These are phyloP conservation scores for Petroica traversi DNA, from an alignment of 2,113 vertebrate genomes.

Conservation along the genomic window DNA sequence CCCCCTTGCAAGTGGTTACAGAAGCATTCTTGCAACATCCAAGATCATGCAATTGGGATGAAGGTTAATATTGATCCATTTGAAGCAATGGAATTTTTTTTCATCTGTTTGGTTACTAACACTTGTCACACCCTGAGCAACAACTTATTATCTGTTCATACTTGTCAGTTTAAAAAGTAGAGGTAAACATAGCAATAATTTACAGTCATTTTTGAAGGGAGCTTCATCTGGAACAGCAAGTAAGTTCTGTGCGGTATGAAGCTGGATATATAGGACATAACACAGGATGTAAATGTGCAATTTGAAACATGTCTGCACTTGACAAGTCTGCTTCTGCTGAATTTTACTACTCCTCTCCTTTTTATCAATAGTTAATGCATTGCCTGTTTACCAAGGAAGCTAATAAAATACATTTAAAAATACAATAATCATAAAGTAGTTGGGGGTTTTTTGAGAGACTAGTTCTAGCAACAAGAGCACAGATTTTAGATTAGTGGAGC, in stretches of 20 bases:
- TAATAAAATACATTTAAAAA: constrained; percentile 49
- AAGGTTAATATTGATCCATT: background rate
- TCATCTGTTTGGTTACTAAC: background rate
- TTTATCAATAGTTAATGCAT: constrained; percentile 24
- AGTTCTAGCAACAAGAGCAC: background rate
- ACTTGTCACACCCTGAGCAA: background rate
- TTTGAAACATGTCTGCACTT: background rate
- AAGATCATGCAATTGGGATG: background rate
- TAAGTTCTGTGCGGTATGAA: background rate
- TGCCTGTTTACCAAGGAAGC: background rate
- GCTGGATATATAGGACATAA: background rate
- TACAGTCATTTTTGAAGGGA: background rate
- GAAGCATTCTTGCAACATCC: background rate
- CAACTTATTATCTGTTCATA: background rate
- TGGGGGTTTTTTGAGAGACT: background rate
- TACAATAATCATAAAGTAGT: background rate
- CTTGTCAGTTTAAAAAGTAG: background rate
- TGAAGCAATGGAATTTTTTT: background rate
- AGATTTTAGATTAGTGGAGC: background rate
- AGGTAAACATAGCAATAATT: background rate
- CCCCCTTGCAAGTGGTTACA: background rate
- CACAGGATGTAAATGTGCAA: background rate
- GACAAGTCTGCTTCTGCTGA: background rate
- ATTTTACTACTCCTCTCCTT: background rate
- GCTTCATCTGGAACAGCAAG: background rate